A percentile compares a stretch with the other conserved stretches of the same genome.
Evolutionary conservation across 2,797 vertebrate species (phyloP).

Genomic region (Enteromius unitaeniatus): DNA sequence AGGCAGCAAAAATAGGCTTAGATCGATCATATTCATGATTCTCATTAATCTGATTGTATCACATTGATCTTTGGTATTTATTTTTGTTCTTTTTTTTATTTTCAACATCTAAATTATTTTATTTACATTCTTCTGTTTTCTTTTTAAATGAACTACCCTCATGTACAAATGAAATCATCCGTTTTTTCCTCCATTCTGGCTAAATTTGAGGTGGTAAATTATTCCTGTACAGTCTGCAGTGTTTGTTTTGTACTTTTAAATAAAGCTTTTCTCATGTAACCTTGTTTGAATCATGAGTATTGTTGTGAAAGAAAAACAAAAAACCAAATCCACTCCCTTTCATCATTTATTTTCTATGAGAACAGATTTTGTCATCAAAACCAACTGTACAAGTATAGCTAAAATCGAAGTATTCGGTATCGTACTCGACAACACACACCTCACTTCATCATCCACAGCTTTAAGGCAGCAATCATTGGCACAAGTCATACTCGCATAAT

Average conservation of each 20-base stretch:
- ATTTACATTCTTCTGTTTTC: slow-evolving; percentile 81
- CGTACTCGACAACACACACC: slow-evolving; percentile 1
- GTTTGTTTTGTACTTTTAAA: slow-evolving; percentile 92
- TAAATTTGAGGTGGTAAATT: slow-evolving; percentile 87
- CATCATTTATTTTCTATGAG: background rate
- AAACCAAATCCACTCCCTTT: background rate
- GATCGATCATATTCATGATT: slow-evolving; percentile 66
- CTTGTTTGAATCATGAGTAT: background rate
- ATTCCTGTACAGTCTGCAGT: slow-evolving; percentile 88
- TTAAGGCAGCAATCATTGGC: slow-evolving; percentile 69
- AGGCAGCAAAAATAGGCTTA: slow-evolving; percentile 66
- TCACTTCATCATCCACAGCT: slow-evolving; percentile 1
- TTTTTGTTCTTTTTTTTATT: slow-evolving; percentile 85
- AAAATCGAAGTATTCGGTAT: background rate
- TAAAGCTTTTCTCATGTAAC: slow-evolving; percentile 80
- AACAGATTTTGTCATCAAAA: background rate
- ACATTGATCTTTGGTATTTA: slow-evolving; percentile 91
- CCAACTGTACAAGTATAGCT: background rate
- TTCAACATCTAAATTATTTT: slow-evolving; percentile 92
- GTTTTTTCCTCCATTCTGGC: slow-evolving; percentile 79
- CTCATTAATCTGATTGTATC: slow-evolving; percentile 72
- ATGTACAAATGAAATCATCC: slow-evolving; percentile 79
- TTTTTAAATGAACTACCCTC: slow-evolving; percentile 81
- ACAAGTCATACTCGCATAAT: slow-evolving; percentile 50
- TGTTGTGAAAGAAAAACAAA: background rate